Percentiles rank a stretch among this genome's conserved stretches.
These are phyloP conservation scores for Ochlodes sylvanus DNA, from an alignment of 2,888 invertebrate species.

Conservation along the genomic window DNA sequence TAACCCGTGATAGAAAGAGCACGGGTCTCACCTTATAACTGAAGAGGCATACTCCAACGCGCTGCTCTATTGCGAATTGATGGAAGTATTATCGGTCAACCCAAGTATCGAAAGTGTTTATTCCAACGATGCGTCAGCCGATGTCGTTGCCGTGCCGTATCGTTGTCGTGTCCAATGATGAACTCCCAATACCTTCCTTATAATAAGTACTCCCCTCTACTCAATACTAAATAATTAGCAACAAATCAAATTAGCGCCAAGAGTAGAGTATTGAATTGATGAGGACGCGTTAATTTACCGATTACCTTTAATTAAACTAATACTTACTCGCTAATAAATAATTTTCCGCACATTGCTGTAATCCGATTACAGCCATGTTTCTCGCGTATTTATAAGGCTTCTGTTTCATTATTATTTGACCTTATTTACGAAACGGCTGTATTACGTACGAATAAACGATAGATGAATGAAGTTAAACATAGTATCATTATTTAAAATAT, in stretches of 20 bases:
- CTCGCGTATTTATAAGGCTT: slow-evolving; percentile 30
- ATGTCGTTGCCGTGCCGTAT: too few relatives aligned
- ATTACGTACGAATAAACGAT: not conserved
- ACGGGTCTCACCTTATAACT: too few relatives aligned
- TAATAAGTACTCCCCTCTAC: not conserved
- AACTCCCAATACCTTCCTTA: not conserved
- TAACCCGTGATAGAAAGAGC: too few relatives aligned
- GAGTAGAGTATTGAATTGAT: slow-evolving; percentile 10
- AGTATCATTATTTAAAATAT: too few relatives aligned
- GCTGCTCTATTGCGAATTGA: too few relatives aligned
- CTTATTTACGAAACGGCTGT: not conserved
- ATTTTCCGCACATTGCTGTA: slow-evolving; percentile 25
- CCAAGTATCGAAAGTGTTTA: too few relatives aligned
- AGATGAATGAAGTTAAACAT: not conserved
- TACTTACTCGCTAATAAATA: slow-evolving; percentile 29
- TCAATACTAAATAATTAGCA: not conserved
- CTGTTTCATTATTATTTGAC: slow-evolving; percentile 27
- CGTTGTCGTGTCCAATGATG: too few relatives aligned
- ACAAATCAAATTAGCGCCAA: not conserved
- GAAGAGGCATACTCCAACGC: too few relatives aligned
- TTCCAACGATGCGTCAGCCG: too few relatives aligned
- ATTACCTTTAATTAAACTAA: slow-evolving; percentile 34
- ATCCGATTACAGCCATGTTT: slow-evolving; percentile 32
- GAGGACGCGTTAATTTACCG: slow-evolving; percentile 20
- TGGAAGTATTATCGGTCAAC: too few relatives aligned